These are phyloP conservation scores for Nymphalis polychloros DNA, from an alignment of 2,888 invertebrate species.

Conservation along the genomic window DNA sequence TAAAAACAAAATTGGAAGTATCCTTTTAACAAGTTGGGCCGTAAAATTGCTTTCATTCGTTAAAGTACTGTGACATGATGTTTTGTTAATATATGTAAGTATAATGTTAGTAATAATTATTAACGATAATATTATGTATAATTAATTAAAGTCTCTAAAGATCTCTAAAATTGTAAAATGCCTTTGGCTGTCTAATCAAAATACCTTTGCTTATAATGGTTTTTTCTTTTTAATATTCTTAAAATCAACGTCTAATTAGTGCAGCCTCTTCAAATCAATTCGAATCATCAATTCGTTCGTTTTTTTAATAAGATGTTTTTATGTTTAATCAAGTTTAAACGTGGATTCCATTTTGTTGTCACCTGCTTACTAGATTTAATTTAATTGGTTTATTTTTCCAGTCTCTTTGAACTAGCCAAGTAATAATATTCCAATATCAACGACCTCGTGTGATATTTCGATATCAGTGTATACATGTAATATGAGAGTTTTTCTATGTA, in stretches of 20 bases:
- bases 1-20: constrained; percentile 43
- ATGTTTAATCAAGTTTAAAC: constrained; percentile 3
- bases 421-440: constrained; percentile 7
- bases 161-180: not conserved
- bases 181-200: not conserved
- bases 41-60: constrained; percentile 25
- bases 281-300: not conserved
- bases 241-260: constrained; percentile 1
- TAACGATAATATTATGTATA: not conserved
- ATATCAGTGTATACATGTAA: not conserved
- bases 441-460: constrained; percentile 12
- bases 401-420: not conserved
- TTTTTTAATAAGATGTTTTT: constrained; percentile 29
- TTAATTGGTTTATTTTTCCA: constrained; percentile 15
- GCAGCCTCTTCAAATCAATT: constrained; percentile 11
- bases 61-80: constrained; percentile 5
- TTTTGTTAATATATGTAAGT: not conserved
- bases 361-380: too few species aligned
- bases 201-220: not conserved
- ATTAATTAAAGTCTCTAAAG: not conserved
- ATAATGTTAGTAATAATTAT: not conserved
- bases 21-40: constrained; percentile 37
- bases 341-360: constrained; percentile 14
- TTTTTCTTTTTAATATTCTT: not conserved
- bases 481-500: constrained; percentile 9